Evolutionary conservation across 2,888 invertebrate genomes (phyloP).

Genomic region (Dryocosmus kuriphilus): DNA sequence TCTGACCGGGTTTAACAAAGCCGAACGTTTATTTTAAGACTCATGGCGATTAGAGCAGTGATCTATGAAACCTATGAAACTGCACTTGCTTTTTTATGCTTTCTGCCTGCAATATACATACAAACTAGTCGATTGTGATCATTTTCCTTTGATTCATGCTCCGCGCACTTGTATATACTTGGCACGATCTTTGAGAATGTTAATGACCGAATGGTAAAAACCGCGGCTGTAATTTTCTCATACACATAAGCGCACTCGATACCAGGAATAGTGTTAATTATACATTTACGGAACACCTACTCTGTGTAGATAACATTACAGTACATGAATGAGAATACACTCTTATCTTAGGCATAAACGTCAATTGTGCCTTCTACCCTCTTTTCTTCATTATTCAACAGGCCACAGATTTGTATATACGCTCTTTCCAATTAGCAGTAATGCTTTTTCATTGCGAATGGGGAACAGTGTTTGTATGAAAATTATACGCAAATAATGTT

Average conservation of each 20-base stretch:
- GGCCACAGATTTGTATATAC: not conserved
- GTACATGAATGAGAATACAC: slow-evolving; percentile 14
- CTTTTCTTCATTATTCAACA: slow-evolving; percentile 24
- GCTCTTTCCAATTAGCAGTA: slow-evolving; percentile 2
- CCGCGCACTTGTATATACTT: not conserved
- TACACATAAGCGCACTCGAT: slow-evolving; percentile 9
- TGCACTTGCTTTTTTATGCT: slow-evolving; percentile 24
- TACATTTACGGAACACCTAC: slow-evolving; percentile 1
- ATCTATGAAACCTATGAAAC: slow-evolving; percentile 24
- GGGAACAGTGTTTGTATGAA: not conserved
- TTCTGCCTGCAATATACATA: slow-evolving; percentile 3
- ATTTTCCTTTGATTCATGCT: slow-evolving; percentile 4
- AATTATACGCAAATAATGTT: not conserved
- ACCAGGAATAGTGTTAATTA: slow-evolving; percentile 12
- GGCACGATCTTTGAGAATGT: not conserved
- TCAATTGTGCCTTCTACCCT: slow-evolving; percentile 27
- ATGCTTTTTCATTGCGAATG: not conserved
- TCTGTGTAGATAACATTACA: slow-evolving; percentile 3
- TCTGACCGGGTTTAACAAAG: slow-evolving; percentile 23
- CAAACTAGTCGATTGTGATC: slow-evolving; percentile 1
- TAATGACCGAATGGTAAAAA: not conserved
- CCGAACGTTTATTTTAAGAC: slow-evolving; percentile 43
- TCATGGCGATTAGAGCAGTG: slow-evolving; percentile 26
- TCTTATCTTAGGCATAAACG: not conserved
- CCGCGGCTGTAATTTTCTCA: slow-evolving; percentile 6